Percentiles rank a stretch among this genome's conserved stretches.
phyloP scores from a whole-genome alignment of 1,140 invertebrate species.

The Drosophila yakuba region DNA sequence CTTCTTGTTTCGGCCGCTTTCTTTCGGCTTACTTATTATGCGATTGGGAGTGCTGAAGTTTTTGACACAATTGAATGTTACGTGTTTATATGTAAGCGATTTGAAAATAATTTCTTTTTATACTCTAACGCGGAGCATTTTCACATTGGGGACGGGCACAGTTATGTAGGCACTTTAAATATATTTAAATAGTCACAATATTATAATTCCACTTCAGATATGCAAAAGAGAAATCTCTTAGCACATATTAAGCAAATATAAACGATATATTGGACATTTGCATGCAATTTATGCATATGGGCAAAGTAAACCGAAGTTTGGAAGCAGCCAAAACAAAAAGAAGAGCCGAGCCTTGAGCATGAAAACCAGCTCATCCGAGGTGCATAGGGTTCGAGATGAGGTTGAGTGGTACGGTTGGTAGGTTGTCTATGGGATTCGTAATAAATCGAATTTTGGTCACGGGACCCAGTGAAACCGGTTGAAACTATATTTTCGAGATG shows the following conservation, averaged over 20 bases:
- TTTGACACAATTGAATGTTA: conserved; percentile 69
- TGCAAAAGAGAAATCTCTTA: neutral
- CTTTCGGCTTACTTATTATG: conserved; percentile 55
- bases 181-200: neutral
- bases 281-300: conserved; percentile 23
- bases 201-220: neutral
- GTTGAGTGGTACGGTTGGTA: conserved; percentile 15
- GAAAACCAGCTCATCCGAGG: conserved; percentile 29
- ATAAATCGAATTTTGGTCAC: conserved; percentile 26
- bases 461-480: conserved; percentile 30
- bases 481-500: conserved; percentile 21
- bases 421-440: conserved; percentile 34
- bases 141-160: neutral
- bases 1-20: conserved; percentile 47
- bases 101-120: conserved; percentile 45
- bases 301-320: conserved; percentile 10
- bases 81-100: conserved; percentile 63
- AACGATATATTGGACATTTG: conserved; percentile 10
- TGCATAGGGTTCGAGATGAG: conserved; percentile 23
- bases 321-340: conserved; percentile 7
- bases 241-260: neutral
- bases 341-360: conserved; percentile 33
- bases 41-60: conserved; percentile 35
- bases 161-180: neutral
- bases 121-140: neutral